phyloP scores from a whole-genome alignment of 1,140 invertebrate species.

The Hylyphantes graminicola region DNA sequence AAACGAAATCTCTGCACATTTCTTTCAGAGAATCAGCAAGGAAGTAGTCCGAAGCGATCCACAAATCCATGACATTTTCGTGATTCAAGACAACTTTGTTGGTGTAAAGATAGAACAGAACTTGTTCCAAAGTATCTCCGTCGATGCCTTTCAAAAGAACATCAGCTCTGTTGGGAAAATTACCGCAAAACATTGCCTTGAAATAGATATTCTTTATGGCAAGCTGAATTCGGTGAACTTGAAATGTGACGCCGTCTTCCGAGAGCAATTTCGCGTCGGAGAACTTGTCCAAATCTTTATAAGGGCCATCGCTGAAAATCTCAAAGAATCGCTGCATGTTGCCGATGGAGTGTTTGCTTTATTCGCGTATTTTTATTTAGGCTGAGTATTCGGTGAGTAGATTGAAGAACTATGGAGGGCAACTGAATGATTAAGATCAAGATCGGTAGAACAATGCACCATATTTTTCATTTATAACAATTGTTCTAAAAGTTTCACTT shows the following conservation, averaged over 20 bases:
- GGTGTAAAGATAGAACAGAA: constrained; percentile 26
- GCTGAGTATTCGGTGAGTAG: too few relatives aligned
- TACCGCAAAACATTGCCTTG: not conserved
- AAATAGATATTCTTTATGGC: not conserved
- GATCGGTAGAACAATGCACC: too few relatives aligned
- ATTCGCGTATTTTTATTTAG: too few relatives aligned
- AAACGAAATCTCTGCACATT: not conserved
- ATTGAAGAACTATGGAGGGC: too few relatives aligned
- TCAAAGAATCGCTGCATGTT: not conserved
- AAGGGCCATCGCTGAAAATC: not conserved
- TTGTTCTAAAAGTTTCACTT: too few relatives aligned
- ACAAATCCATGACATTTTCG: not conserved
- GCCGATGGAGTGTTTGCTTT: too few relatives aligned
- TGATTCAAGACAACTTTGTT: not conserved
- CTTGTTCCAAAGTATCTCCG: not conserved
- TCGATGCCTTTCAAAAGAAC: not conserved
- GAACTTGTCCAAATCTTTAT: not conserved
- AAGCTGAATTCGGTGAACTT: constrained; percentile 3
- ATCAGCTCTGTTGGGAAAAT: not conserved
- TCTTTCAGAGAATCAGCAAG: not conserved
- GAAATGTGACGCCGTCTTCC: constrained; percentile 17
- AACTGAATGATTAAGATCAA: too few relatives aligned
- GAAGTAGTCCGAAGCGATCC: constrained; percentile 11
- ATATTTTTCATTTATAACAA: too few relatives aligned
- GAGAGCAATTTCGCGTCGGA: constrained; percentile 9